Evolutionary conservation across 37 sponge, comb jelly and placozoan species (phyloP).

Genomic region (Aphrocallistes beatrix): DNA sequence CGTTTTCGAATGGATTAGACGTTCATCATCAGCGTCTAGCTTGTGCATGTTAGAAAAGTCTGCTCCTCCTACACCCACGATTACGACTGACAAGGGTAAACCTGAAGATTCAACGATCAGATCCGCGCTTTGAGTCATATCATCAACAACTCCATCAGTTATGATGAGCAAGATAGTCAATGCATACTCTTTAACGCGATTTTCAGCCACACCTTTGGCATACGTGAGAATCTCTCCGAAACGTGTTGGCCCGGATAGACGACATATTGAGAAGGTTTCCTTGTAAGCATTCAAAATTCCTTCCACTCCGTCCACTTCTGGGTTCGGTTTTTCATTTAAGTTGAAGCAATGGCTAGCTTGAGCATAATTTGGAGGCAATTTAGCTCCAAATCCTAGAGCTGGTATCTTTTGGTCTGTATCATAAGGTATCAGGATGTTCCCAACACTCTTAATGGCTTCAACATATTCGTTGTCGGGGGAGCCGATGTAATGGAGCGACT

Average conservation of each 20-base stretch:
- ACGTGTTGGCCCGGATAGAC: background rate
- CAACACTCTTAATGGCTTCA: slow-evolving; percentile 65
- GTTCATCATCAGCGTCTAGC: slow-evolving; percentile 80
- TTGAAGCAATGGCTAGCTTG: slow-evolving; percentile 30
- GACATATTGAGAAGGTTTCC: background rate
- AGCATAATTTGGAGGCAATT: slow-evolving; percentile 20
- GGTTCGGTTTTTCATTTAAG: slow-evolving; percentile 23
- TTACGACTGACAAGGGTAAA: slow-evolving; percentile 74
- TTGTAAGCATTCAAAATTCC: background rate
- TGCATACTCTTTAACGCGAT: background rate
- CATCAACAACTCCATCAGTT: slow-evolving; percentile 66
- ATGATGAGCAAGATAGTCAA: background rate
- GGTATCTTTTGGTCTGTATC: slow-evolving; percentile 34
- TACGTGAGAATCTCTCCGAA: background rate
- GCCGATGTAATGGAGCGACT: slow-evolving; percentile 3
- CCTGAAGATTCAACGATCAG: slow-evolving; percentile 60
- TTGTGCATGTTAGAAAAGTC: slow-evolving; percentile 72
- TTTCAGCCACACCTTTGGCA: background rate
- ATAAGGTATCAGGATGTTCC: slow-evolving; percentile 63
- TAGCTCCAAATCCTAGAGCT: slow-evolving; percentile 37
- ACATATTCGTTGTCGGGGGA: slow-evolving; percentile 55
- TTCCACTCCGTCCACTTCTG: slow-evolving; percentile 35
- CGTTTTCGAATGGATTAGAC: slow-evolving; percentile 33
- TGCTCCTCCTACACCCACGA: slow-evolving; percentile 83
- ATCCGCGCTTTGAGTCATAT: slow-evolving; percentile 62